These are phyloP conservation scores for Hyppa rectilinea DNA, from an alignment of 2,888 invertebrate genomes.

Conservation along the genomic window DNA sequence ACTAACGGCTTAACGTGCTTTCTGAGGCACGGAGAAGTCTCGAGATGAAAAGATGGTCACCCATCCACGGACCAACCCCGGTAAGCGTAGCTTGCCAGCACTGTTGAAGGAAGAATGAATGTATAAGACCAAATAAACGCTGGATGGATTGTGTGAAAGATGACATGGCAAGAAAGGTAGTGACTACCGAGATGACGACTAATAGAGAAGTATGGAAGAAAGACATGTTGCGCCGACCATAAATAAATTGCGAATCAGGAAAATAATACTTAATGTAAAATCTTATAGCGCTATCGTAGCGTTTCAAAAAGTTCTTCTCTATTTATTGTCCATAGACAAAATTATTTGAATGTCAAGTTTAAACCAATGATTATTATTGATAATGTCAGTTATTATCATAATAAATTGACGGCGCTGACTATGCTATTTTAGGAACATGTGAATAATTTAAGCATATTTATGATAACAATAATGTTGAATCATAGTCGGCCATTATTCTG, in stretches of 20 bases:
- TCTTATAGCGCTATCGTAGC: no score
- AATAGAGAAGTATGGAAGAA: no score
- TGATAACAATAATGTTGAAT: conserved; percentile 23
- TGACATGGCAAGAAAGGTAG: neutral
- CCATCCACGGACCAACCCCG: no score
- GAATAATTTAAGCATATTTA: neutral
- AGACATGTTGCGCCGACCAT: no score
- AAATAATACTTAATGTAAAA: no score
- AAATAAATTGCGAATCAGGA: no score
- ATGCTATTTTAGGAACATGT: neutral
- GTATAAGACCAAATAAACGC: neutral
- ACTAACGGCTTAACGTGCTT: no score
- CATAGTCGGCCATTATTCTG: neutral
- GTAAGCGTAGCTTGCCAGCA: no score
- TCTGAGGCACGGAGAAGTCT: no score
- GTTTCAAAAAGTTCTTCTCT: neutral
- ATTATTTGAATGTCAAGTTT: conserved; percentile 11
- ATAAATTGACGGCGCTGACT: neutral
- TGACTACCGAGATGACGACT: neutral
- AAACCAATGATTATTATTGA: neutral
- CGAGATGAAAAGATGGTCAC: no score
- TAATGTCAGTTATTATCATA: conserved; percentile 13
- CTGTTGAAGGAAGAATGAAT: no score
- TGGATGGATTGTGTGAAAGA: neutral
- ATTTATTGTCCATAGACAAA: neutral